Conservation (phyloP, 2,113 vertebrate genomes). For the Phaethon lepturus region DNA sequence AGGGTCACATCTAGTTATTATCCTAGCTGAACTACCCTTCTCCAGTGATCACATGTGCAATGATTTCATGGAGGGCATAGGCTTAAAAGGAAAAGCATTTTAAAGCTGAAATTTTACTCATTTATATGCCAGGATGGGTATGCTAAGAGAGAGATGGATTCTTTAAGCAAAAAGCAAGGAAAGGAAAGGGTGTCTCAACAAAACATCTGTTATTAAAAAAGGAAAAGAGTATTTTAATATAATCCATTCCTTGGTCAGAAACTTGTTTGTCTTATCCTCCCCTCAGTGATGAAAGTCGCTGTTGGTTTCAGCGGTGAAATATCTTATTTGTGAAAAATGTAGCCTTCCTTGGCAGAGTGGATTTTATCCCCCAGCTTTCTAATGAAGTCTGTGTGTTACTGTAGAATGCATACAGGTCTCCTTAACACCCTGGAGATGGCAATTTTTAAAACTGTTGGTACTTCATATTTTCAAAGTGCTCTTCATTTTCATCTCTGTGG, state of each 20-base stretch:
- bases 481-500: slow-evolving; percentile 50
- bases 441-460: slow-evolving; percentile 35
- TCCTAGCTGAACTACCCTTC: background rate
- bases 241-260: background rate
- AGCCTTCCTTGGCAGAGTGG: background rate
- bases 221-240: background rate
- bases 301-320: background rate
- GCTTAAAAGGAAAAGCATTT: background rate
- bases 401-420: background rate
- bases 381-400: background rate
- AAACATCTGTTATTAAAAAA: background rate
- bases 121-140: background rate
- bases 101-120: background rate
- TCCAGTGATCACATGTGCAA: background rate
- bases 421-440: slow-evolving; percentile 1
- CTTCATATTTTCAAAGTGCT: background rate
- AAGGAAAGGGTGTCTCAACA: background rate
- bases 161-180: background rate
- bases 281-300: background rate
- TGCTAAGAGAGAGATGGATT: background rate
- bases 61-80: background rate
- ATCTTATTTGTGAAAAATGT: background rate
- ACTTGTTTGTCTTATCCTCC: background rate
- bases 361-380: background rate
- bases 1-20: background rate